Evolutionary conservation across 2,797 vertebrate species (phyloP), one percentile per base, ranked within the genome.

Genomic region (Artibeus jamaicensis): DNA sequence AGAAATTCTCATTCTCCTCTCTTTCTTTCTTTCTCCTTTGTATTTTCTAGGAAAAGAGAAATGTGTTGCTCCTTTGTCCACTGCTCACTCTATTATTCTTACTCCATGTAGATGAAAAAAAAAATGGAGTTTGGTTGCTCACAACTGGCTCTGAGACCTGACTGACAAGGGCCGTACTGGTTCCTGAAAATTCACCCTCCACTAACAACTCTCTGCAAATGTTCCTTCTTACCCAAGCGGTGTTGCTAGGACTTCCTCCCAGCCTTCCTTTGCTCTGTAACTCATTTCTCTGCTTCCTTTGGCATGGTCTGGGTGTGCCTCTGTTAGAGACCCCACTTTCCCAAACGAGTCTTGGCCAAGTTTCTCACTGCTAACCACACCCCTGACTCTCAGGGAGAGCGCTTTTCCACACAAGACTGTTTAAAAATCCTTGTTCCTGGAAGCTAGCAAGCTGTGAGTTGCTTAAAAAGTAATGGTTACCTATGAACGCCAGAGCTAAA

Each of bases 361-460:
- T 91, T 93, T 91, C 92, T 96, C n/a, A 29, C 10, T 91, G 94
- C 53, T 71, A 84, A 83, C 82, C 78, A 57, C 90, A 94, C 92
- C 90, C 84, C 18, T 77, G 87, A 32, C 26, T 95, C 87, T 87
- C 37, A 15, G 6, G 77, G 32, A 93, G 39, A 87, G 39, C 79
- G 85, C 44, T 94, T 96, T 95, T 86, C 92, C 74, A 90, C 12
- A 77, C 32, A 73, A 29, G 34, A 11, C 50, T 95, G 93, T 97
- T 94, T 94, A 83, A 83, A 93, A 96, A 96, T 83, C 24, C 68
- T 92, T 71, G 22, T 92, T 94, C 71, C 65, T 94, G 82, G 70
- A 95, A 78, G 48, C 92, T 76, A 87, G 85, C 81, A 79, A 87
- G 84, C 92, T 94, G 67, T 85, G 88, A 92, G 70, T 55, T 86